Conservation (phyloP, 92 coral and sea anemone genomes). For the Epizoanthus ramosus region DNA sequence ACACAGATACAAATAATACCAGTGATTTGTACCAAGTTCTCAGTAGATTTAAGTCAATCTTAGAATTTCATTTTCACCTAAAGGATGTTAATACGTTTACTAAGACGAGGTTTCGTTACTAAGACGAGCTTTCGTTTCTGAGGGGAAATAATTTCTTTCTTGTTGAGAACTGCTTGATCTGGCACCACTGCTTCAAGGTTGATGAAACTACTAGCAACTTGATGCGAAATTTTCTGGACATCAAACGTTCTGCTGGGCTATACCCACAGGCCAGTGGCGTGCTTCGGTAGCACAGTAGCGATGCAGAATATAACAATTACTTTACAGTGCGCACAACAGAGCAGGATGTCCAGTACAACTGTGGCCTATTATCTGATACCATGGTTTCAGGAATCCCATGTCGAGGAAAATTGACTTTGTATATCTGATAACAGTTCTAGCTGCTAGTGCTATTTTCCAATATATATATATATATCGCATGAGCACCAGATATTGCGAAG, state of each 20-base stretch:
- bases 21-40: too few relatives aligned
- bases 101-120: too few relatives aligned
- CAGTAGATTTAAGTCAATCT: too few relatives aligned
- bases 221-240: background rate
- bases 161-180: background rate
- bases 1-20: too few relatives aligned
- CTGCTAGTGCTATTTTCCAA: background rate
- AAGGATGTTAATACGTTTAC: too few relatives aligned
- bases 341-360: too few relatives aligned
- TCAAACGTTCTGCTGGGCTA: conserved; percentile 2
- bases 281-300: background rate
- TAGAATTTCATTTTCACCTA: too few relatives aligned
- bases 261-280: background rate
- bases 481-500: too few relatives aligned
- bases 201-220: background rate
- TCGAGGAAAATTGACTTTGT: background rate
- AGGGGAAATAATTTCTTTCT: background rate
- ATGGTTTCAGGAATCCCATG: background rate
- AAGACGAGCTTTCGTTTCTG: too few relatives aligned
- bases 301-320: background rate
- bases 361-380: background rate
- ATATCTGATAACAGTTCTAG: background rate
- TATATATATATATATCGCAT: background rate
- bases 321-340: background rate
- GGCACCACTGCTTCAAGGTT: background rate